These are phyloP conservation scores for Pipra filicauda DNA, from an alignment of 2,113 vertebrate genomes.

Conservation along the genomic window DNA sequence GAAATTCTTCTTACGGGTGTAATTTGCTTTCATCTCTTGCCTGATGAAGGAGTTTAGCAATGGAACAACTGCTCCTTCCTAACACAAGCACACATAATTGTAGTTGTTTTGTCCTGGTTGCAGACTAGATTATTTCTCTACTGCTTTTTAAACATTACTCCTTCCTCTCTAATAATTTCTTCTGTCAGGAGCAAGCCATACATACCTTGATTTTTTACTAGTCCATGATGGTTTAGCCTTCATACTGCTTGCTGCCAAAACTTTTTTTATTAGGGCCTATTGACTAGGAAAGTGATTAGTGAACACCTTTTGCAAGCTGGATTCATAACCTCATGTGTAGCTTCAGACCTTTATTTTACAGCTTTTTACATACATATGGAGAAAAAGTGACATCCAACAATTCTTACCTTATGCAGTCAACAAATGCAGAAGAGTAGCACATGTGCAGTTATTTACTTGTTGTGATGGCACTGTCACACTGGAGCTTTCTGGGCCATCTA, in stretches of 20 bases:
- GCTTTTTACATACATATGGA: not conserved
- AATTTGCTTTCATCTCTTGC: slow-evolving; percentile 57
- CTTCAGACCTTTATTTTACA: not conserved
- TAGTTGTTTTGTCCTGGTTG: not conserved
- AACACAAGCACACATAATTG: not conserved
- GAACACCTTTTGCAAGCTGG: not conserved
- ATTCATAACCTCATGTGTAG: not conserved
- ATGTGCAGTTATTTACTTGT: not conserved
- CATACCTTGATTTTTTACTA: not conserved
- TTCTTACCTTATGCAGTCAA: not conserved
- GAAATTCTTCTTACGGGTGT: slow-evolving; percentile 53
- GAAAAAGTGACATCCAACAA: not conserved
- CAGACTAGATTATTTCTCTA: not conserved
- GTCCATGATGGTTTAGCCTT: not conserved
- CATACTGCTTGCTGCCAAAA: not conserved
- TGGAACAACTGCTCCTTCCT: slow-evolving; percentile 12
- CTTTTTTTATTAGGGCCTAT: not conserved
- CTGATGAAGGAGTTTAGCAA: slow-evolving; percentile 49
- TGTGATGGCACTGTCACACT: not conserved
- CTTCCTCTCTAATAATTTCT: not conserved
- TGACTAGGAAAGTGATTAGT: not conserved
- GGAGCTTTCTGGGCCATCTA: not conserved
- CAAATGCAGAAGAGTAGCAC: not conserved
- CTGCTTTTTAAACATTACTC: not conserved
- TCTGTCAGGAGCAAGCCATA: not conserved